Conservation (phyloP, 2,797 vertebrate species). For the Petrocephalus schoutedeni region DNA sequence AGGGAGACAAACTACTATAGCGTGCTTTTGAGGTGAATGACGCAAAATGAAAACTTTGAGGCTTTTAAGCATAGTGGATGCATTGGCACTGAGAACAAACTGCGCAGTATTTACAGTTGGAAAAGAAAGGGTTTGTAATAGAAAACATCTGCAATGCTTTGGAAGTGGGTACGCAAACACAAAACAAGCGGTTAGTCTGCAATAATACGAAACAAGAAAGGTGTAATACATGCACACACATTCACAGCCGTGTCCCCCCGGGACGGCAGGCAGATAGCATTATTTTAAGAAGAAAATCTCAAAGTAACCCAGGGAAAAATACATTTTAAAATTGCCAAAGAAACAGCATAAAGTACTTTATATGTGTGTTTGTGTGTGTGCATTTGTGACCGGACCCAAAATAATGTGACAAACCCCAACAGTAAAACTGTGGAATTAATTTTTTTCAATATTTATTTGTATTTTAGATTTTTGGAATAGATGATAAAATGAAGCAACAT, state of each 20-base stretch:
- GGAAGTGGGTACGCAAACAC: conserved; percentile 35
- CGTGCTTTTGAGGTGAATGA: conserved; percentile 44
- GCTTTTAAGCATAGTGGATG: conserved; percentile 34
- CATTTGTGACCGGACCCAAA: neutral
- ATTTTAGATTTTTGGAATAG: neutral
- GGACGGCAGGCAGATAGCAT: neutral
- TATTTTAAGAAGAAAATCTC: neutral
- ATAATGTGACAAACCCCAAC: neutral
- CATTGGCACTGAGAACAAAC: conserved; percentile 35
- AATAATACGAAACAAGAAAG: conserved; percentile 23
- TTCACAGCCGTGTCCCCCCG: neutral
- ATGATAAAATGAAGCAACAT: neutral
- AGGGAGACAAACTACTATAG: conserved; percentile 37
- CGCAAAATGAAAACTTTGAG: conserved; percentile 44
- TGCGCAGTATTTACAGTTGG: conserved; percentile 45
- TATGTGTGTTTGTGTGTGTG: neutral
- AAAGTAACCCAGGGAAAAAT: neutral
- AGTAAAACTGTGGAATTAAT: neutral
- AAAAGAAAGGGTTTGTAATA: conserved; percentile 42
- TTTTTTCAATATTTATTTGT: neutral
- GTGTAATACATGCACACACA: conserved; percentile 23
- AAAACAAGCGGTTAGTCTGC: conserved; percentile 22
- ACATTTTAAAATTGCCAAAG: neutral
- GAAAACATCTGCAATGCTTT: conserved; percentile 41
- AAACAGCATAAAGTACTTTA: neutral